Percentiles rank a stretch among this genome's conserved stretches.
Evolutionary conservation across 2,113 vertebrate genomes (phyloP).

Genomic region (Colossoma macropomum): DNA sequence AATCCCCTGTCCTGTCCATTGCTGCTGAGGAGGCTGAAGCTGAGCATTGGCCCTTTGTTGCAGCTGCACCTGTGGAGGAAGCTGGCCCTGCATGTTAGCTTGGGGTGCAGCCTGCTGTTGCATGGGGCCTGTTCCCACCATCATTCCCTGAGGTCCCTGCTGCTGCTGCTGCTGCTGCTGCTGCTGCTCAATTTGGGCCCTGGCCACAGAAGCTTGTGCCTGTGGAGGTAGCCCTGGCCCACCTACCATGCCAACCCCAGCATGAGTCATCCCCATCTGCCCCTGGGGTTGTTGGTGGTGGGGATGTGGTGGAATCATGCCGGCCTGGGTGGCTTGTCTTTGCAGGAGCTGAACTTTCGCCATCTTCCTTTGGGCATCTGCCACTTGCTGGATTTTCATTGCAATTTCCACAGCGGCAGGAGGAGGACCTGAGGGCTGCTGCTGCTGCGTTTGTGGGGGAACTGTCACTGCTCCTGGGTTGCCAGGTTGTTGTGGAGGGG

Average conservation of each 20-base stretch:
- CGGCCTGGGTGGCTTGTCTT: slow-evolving; percentile 76
- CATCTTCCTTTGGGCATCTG: slow-evolving; percentile 95
- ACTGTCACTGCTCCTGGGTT: slow-evolving; percentile 64
- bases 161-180: slow-evolving; percentile 63
- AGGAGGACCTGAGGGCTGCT: slow-evolving; percentile 84
- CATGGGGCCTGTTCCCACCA: slow-evolving; percentile 48
- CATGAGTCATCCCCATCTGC: slow-evolving; percentile 86
- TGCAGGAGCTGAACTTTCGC: slow-evolving; percentile 88
- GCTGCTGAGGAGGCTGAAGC: slow-evolving; percentile 79
- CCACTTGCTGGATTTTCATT: slow-evolving; percentile 96
- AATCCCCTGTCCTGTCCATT: slow-evolving; percentile 73
- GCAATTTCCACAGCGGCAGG: slow-evolving; percentile 96
- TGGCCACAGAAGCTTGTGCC: slow-evolving; percentile 75
- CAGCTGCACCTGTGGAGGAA: slow-evolving; percentile 70
- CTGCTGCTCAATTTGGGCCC: slow-evolving; percentile 59
- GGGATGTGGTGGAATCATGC: slow-evolving; percentile 81
- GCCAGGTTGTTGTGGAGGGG: slow-evolving; percentile 82
- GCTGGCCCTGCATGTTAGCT: slow-evolving; percentile 67
- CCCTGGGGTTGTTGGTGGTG: slow-evolving; percentile 84
- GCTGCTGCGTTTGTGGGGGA: slow-evolving; percentile 63
- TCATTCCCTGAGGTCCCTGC: slow-evolving; percentile 69
- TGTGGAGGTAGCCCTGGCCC: slow-evolving; percentile 76
- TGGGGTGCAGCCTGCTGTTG: slow-evolving; percentile 59
- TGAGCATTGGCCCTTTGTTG: slow-evolving; percentile 70
- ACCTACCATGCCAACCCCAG: slow-evolving; percentile 74